Percentiles rank a stretch among this genome's conserved stretches.
These are phyloP conservation scores for Ecliptopera silaceata DNA, from an alignment of 2,888 invertebrate species.

Conservation along the genomic window DNA sequence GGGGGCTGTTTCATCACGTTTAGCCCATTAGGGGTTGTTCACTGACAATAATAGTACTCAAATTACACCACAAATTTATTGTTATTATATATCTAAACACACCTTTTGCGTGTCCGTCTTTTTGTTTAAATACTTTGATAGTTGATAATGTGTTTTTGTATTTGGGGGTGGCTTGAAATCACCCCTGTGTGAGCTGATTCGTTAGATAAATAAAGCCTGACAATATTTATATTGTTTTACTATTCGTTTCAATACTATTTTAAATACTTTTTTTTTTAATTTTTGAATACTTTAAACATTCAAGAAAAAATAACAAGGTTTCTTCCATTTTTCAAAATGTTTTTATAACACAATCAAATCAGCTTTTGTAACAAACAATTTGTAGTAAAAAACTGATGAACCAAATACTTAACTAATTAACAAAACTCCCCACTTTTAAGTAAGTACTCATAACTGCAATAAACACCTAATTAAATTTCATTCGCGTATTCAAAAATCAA, in stretches of 20 bases:
- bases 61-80: conserved; percentile 69
- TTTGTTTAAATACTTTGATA: conserved; percentile 39
- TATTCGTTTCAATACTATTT: no score
- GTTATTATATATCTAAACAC: conserved; percentile 62
- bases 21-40: conserved; percentile 58
- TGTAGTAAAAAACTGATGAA: no score
- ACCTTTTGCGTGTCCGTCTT: conserved; percentile 55
- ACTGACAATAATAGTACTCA: conserved; percentile 64
- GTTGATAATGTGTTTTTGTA: conserved; percentile 15
- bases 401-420: neutral
- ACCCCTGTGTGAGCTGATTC: neutral
- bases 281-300: no score
- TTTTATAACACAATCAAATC: neutral
- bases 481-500: conserved; percentile 28
- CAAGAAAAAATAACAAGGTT: no score
- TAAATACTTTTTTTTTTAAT: no score
- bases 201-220: neutral
- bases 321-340: no score
- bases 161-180: neutral
- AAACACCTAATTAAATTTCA: conserved; percentile 23
- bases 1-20: conserved; percentile 66
- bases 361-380: no score
- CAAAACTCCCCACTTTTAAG: neutral
- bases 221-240: no score
- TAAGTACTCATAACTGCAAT: conserved; percentile 18